These are phyloP conservation scores for Endotricha flammealis DNA, from an alignment of 2,888 invertebrate genomes.

Conservation along the genomic window DNA sequence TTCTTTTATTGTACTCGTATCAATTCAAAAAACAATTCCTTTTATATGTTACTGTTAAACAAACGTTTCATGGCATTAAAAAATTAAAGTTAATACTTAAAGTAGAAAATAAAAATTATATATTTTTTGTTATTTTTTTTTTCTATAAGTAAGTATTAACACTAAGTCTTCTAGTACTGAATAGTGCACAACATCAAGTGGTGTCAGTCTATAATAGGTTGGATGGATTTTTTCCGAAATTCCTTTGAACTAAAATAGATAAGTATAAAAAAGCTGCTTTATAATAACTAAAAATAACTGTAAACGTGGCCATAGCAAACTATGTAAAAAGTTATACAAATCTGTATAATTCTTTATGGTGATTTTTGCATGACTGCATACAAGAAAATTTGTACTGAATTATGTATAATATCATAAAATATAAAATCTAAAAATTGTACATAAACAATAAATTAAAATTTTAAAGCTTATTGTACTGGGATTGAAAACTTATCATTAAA, in stretches of 20 bases:
- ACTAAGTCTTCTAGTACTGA: slow-evolving; percentile 62
- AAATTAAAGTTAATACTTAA: slow-evolving; percentile 32
- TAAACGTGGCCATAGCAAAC: slow-evolving; percentile 21
- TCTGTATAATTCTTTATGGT: slow-evolving; percentile 7
- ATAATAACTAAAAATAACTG: slow-evolving; percentile 20
- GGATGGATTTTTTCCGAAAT: slow-evolving; percentile 66
- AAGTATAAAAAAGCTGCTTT: slow-evolving; percentile 37
- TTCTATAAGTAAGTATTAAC: slow-evolving; percentile 45
- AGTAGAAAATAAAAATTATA: slow-evolving; percentile 30
- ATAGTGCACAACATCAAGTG: slow-evolving; percentile 72
- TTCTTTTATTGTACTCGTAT: slow-evolving; percentile 53
- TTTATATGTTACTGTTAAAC: slow-evolving; percentile 30
- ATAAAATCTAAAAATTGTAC: background rate
- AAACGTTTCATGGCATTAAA: slow-evolving; percentile 45
- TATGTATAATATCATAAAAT: background rate
- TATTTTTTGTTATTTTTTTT: slow-evolving; percentile 38
- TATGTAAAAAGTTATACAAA: slow-evolving; percentile 19
- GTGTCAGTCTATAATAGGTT: slow-evolving; percentile 77
- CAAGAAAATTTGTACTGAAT: too few species aligned
- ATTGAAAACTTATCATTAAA: background rate
- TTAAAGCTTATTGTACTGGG: slow-evolving; percentile 8
- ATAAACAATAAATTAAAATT: background rate
- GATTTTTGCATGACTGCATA: too few species aligned
- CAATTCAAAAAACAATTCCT: slow-evolving; percentile 65
- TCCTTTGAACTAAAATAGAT: slow-evolving; percentile 26